phyloP scores from a whole-genome alignment of 2,797 vertebrate species.

The Dendrocincla tyrannina region DNA sequence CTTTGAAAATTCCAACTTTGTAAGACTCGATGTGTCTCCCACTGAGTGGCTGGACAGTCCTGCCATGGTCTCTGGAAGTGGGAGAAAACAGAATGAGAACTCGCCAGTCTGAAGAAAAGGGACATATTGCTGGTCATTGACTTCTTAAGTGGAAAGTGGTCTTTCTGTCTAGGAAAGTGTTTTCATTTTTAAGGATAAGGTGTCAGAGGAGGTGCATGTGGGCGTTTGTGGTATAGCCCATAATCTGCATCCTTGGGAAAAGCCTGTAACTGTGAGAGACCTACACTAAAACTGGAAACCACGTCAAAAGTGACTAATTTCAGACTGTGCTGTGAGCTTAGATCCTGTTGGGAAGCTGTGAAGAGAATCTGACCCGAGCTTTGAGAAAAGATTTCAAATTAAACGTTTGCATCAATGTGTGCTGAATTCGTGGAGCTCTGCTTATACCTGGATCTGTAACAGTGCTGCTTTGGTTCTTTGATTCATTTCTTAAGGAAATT shows the following conservation, averaged over 20 bases:
- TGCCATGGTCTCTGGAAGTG: neutral
- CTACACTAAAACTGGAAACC: conserved; percentile 4
- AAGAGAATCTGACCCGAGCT: neutral
- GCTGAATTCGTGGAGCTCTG: neutral
- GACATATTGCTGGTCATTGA: neutral
- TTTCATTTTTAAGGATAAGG: neutral
- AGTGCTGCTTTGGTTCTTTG: neutral
- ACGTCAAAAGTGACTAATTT: neutral
- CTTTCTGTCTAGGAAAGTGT: neutral
- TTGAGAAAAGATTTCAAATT: neutral
- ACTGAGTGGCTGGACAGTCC: neutral
- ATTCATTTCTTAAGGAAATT: neutral
- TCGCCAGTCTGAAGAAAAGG: neutral
- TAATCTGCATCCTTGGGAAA: neutral
- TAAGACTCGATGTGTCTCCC: neutral
- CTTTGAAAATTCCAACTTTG: neutral
- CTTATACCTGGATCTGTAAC: neutral
- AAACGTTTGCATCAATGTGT: neutral
- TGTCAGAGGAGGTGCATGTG: neutral
- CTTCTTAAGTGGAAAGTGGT: neutral
- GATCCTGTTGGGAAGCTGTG: neutral
- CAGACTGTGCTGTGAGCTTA: neutral
- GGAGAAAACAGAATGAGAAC: neutral
- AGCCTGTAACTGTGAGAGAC: neutral
- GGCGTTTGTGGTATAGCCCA: neutral